Percentiles rank a stretch among this genome's conserved stretches.
Evolutionary conservation across 2,113 vertebrate species (phyloP).

Genomic region (Strix uralensis): DNA sequence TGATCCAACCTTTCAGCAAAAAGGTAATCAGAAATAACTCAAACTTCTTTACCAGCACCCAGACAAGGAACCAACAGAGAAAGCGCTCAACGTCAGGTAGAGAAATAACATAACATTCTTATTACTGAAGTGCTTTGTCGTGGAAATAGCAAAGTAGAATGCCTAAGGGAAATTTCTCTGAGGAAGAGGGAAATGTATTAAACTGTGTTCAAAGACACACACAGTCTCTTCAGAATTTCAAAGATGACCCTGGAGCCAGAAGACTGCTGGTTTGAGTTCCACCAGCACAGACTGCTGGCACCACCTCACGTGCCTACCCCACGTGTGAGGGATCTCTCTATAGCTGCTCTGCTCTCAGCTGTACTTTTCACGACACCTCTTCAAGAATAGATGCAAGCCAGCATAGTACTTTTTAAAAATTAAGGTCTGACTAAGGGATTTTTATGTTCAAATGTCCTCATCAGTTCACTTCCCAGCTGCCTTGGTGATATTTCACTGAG

Average conservation of each 20-base stretch:
- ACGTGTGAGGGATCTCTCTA: accelerated
- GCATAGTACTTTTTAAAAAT: background rate
- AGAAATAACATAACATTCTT: background rate
- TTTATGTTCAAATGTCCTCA: background rate
- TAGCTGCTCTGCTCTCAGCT: background rate
- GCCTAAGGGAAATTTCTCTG: background rate
- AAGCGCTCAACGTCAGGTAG: background rate
- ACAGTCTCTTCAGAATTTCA: background rate
- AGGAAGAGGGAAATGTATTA: background rate
- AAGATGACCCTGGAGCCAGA: background rate
- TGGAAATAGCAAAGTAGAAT: background rate
- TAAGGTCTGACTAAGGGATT: background rate
- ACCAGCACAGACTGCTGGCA: background rate
- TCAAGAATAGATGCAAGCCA: background rate
- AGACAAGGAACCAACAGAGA: background rate
- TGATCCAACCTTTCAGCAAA: background rate
- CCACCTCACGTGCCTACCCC: background rate
- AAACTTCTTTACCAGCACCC: background rate
- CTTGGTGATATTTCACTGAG: background rate
- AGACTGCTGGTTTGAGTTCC: background rate
- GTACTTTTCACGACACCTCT: background rate
- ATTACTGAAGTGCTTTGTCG: background rate
- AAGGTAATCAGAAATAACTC: background rate
- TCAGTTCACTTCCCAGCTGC: background rate
- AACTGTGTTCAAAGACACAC: background rate